Percentiles rank a stretch among this genome's conserved stretches.
Evolutionary conservation across 2,888 invertebrate species (phyloP).

Genomic region (Polymixis flavicincta): DNA sequence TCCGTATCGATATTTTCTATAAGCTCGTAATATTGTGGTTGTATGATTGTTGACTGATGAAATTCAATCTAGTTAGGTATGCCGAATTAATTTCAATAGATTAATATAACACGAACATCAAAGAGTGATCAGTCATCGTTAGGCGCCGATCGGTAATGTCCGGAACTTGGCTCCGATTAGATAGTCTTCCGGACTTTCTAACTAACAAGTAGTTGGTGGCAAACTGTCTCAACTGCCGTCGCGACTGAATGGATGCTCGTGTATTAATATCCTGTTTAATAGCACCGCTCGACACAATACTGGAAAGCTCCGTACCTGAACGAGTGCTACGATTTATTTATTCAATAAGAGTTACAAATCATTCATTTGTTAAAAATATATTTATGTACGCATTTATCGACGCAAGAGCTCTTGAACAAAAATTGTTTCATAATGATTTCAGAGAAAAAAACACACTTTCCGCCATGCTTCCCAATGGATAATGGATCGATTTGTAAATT

Average conservation of each 20-base stretch:
- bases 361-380: slow-evolving; percentile 18
- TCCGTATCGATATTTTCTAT: slow-evolving; percentile 16
- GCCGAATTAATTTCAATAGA: slow-evolving; percentile 41
- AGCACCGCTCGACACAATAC: slow-evolving; percentile 36
- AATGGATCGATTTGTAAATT: background rate
- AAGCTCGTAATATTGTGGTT: slow-evolving; percentile 8
- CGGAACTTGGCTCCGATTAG: slow-evolving; percentile 69
- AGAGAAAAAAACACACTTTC: background rate
- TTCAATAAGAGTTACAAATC: slow-evolving; percentile 31
- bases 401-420: background rate
- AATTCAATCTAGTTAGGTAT: slow-evolving; percentile 41
- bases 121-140: slow-evolving; percentile 75
- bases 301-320: slow-evolving; percentile 32
- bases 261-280: slow-evolving; percentile 56
- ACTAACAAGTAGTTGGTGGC: slow-evolving; percentile 63
- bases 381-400: slow-evolving; percentile 21
- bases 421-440: background rate
- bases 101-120: slow-evolving; percentile 56
- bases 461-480: background rate
- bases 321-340: slow-evolving; percentile 20
- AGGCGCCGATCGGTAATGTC: slow-evolving; percentile 65
- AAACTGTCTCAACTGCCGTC: slow-evolving; percentile 66
- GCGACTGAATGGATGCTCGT: slow-evolving; percentile 57
- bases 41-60: background rate
- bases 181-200: slow-evolving; percentile 70